These are phyloP conservation scores for Kryptolebias marmoratus DNA, from an alignment of 2,113 vertebrate genomes.

Conservation along the genomic window DNA sequence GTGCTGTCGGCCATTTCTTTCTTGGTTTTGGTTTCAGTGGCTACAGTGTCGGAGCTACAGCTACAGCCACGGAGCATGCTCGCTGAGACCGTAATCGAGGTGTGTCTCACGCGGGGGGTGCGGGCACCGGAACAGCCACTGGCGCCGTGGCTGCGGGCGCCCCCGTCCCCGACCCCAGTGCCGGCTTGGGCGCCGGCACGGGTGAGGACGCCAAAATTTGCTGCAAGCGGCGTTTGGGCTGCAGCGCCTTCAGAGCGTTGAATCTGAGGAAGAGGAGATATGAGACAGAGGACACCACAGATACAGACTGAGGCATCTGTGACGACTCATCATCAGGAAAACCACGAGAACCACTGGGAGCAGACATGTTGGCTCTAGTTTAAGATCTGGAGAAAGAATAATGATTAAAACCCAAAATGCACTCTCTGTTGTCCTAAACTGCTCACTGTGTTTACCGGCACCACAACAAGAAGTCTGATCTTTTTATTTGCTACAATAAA, in stretches of 20 bases:
- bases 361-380: not conserved
- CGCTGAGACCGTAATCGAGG: constrained; percentile 57
- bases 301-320: constrained; percentile 31
- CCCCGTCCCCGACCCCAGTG: constrained; percentile 32
- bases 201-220: constrained; percentile 77
- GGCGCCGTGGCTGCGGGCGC: constrained; percentile 30
- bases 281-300: constrained; percentile 58
- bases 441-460: too few relatives aligned
- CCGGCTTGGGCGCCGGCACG: constrained; percentile 57
- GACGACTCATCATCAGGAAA: not conserved
- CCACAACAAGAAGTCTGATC: too few relatives aligned
- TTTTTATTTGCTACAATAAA: too few relatives aligned
- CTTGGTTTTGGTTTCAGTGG: constrained; percentile 43
- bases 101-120: constrained; percentile 78
- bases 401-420: constrained; percentile 2
- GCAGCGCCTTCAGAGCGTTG: constrained; percentile 83
- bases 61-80: constrained; percentile 63
- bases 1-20: constrained; percentile 1
- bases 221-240: constrained; percentile 82
- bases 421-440: too few relatives aligned
- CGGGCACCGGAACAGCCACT: constrained; percentile 58
- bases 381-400: not conserved
- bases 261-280: constrained; percentile 78
- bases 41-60: constrained; percentile 46
- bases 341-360: not conserved